These are phyloP conservation scores for Alviniconcha strummeri DNA, from an alignment of 2,888 invertebrate species.

Conservation along the genomic window DNA sequence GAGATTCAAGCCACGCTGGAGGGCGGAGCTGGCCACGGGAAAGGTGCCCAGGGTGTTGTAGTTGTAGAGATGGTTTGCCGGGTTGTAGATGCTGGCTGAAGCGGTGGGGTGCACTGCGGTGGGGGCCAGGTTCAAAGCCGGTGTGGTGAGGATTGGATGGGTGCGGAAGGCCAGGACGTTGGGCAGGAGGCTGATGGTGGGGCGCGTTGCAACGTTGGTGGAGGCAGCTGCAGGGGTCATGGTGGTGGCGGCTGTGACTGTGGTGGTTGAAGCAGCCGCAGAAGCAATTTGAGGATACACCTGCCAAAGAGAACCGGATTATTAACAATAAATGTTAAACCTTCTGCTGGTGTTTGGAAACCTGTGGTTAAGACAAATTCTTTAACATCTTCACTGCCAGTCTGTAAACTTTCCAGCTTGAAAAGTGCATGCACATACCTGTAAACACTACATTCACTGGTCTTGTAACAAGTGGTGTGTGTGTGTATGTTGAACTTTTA, in stretches of 20 bases:
- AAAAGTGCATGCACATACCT: too few relatives aligned
- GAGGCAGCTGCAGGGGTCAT: neutral
- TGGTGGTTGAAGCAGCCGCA: constrained; percentile 4
- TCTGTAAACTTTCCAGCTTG: too few relatives aligned
- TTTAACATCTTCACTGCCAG: too few relatives aligned
- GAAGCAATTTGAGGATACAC: neutral
- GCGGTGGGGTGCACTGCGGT: constrained; percentile 6
- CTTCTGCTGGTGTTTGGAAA: too few relatives aligned
- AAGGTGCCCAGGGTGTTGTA: constrained; percentile 25
- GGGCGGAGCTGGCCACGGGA: constrained; percentile 1
- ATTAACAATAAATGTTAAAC: too few relatives aligned
- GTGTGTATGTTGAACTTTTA: neutral
- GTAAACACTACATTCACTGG: too few relatives aligned
- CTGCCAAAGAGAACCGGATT: neutral
- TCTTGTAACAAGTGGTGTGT: neutral
- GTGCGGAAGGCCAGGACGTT: constrained; percentile 29
- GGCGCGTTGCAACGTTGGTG: constrained; percentile 18
- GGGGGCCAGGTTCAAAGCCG: constrained; percentile 16
- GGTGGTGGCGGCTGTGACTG: neutral
- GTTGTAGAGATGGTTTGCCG: constrained; percentile 9
- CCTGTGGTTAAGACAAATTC: too few relatives aligned
- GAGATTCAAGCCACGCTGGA: neutral
- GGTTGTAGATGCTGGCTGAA: constrained; percentile 10
- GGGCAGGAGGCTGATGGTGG: constrained; percentile 32
- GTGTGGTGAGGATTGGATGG: constrained; percentile 26